Percentiles rank a stretch among this genome's conserved stretches.
Conservation (phyloP, 2,797 vertebrate species). For the Ciconia nigra region DNA sequence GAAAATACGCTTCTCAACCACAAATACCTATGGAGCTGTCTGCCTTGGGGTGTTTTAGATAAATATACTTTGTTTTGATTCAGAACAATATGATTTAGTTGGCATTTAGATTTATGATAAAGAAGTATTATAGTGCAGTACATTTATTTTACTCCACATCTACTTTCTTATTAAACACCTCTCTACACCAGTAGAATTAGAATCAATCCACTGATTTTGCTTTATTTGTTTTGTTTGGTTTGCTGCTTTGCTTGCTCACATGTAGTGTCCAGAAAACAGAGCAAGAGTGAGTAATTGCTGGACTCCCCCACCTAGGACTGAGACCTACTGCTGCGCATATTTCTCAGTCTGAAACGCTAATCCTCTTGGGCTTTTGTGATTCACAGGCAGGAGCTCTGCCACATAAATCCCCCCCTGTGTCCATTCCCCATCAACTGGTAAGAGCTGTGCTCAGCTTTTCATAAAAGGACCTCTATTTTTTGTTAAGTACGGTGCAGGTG, state of each 20-base stretch:
- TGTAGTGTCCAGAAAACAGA: background rate
- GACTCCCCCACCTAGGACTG: background rate
- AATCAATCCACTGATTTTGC: background rate
- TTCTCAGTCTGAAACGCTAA: background rate
- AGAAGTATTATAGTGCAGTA: background rate
- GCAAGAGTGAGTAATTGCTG: background rate
- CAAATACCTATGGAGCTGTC: background rate
- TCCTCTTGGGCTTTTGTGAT: background rate
- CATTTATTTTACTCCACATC: background rate
- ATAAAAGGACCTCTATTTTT: background rate
- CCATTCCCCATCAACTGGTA: background rate
- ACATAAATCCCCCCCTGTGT: background rate
- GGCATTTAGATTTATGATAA: background rate
- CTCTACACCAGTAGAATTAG: background rate
- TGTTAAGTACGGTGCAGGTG: accelerated
- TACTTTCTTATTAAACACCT: background rate
- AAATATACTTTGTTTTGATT: background rate
- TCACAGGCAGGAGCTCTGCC: background rate
- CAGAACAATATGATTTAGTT: background rate
- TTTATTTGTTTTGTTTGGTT: background rate
- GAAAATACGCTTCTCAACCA: background rate
- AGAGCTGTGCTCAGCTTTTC: background rate
- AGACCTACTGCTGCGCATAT: background rate
- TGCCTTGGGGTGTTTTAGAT: background rate
- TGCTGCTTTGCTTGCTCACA: background rate